Conservation (phyloP, 2,888 invertebrate species). For the Luperina testacea region DNA sequence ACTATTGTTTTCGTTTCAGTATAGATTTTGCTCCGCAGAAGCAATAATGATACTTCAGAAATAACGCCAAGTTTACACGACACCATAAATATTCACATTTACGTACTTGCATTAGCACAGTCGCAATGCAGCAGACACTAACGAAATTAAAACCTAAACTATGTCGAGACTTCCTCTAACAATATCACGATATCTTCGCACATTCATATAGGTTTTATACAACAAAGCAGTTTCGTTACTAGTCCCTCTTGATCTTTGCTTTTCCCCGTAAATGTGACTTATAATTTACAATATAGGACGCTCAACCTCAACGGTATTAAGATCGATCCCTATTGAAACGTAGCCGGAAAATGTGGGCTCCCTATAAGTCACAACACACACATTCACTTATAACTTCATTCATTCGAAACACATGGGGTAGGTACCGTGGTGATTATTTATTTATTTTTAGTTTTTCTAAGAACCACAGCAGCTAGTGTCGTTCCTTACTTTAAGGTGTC, state of each 20-base stretch:
- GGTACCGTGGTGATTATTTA: not conserved
- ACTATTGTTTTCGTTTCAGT: not conserved
- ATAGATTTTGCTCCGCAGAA: not conserved
- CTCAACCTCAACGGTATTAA: not conserved
- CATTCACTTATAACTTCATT: not conserved
- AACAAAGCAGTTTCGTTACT: constrained; percentile 1
- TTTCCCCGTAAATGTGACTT: not conserved
- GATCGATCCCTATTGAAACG: not conserved
- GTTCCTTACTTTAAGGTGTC: too few species aligned
- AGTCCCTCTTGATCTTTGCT: not conserved
- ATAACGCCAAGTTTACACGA: constrained; percentile 24
- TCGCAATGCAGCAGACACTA: constrained; percentile 46
- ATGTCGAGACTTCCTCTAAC: constrained; percentile 8
- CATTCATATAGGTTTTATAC: constrained; percentile 3
- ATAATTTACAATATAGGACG: not conserved
- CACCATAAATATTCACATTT: constrained; percentile 46
- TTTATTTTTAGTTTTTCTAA: not conserved
- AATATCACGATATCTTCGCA: constrained; percentile 1
- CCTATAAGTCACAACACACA: not conserved
- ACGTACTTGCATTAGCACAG: constrained; percentile 26
- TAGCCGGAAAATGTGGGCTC: not conserved
- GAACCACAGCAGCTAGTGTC: not conserved
- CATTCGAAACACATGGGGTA: not conserved
- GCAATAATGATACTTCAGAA: constrained; percentile 18
- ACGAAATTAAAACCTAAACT: constrained; percentile 40